Evolutionary conservation across 2,888 invertebrate genomes (phyloP).

Genomic region (Candidula unifasciata): DNA sequence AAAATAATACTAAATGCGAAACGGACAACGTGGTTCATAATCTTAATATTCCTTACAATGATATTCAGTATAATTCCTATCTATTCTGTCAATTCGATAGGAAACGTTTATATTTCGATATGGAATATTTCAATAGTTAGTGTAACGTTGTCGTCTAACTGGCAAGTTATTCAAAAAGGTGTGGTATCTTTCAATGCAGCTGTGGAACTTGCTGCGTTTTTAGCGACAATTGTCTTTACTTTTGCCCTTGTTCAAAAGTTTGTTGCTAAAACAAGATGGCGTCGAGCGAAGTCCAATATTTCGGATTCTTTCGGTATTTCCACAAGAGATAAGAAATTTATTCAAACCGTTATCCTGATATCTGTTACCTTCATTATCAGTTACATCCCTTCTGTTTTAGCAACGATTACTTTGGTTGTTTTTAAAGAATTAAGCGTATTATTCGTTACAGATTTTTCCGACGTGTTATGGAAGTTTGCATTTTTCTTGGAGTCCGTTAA

Average conservation of each 20-base stretch:
- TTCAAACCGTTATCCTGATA: slow-evolving; percentile 10
- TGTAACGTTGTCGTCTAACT: neutral
- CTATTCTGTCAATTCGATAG: neutral
- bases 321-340: neutral
- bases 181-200: neutral
- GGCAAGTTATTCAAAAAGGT: neutral
- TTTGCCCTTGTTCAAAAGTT: slow-evolving; percentile 21
- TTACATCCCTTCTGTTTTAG: slow-evolving; percentile 11
- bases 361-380: slow-evolving; percentile 9
- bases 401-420: neutral
- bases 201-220: neutral
- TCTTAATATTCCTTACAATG: neutral
- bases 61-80: neutral
- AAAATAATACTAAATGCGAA: neutral
- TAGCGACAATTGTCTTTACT: neutral
- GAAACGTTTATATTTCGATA: neutral
- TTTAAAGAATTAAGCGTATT: neutral
- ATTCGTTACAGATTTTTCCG: neutral
- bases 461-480: neutral
- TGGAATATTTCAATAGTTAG: neutral
- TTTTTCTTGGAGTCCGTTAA: neutral
- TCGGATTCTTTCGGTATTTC: neutral
- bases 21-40: neutral
- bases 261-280: slow-evolving; percentile 5
- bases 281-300: neutral